Base-by-base conservation (phyloP, 1,140 invertebrate genomes). In the Yoshiicerus persimilis region DNA sequence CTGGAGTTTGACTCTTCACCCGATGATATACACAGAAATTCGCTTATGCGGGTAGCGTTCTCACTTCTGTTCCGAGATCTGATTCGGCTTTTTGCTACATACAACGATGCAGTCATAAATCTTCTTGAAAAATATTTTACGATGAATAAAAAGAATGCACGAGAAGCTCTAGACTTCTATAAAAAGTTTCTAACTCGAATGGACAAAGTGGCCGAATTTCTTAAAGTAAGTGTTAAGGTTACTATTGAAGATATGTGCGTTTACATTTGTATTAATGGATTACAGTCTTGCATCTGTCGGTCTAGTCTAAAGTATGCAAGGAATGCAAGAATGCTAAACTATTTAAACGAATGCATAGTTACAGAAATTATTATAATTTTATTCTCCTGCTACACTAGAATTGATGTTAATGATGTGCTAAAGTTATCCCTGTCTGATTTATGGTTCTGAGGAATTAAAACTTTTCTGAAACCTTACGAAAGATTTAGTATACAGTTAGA, bases 31-130 rank as follows among this genome's bases (percentile, higher is more conserved):
- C 90, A 91, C 84, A 98, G 96, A 90, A 99, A 99, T 93, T 97
- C 98, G 77, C 98, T 99, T 85, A 99, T 99, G 91, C 99, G 98
- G 92, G 98, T 98, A 94, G 97, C 97, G 91, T 99, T 99, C 93
- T 98, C 99, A 96, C 94, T 99, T 87, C 94, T 99, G 66, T 99
- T 99, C 93, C 95, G 98, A 93, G 99, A 99, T 95, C 95, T 99
- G 91, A 99, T 99, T 92, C 95, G 99, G 91, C 94, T 99, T 87
- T 99, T 99, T 95, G 99, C 99, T 80, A 99, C 98, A 93, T 99
- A 99, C 94, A 99, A 99, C 93, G 99, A 99, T 93, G 99, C 98
- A 90, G 98, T 99, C 91, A 99, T 99, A 91, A 99, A 99, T 85
- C 88, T 92, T 93, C 4, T 92, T 95, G 98, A 98, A 93, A 99